phyloP scores from a whole-genome alignment of 2,888 invertebrate genomes.

The Heliconius ethilla region DNA sequence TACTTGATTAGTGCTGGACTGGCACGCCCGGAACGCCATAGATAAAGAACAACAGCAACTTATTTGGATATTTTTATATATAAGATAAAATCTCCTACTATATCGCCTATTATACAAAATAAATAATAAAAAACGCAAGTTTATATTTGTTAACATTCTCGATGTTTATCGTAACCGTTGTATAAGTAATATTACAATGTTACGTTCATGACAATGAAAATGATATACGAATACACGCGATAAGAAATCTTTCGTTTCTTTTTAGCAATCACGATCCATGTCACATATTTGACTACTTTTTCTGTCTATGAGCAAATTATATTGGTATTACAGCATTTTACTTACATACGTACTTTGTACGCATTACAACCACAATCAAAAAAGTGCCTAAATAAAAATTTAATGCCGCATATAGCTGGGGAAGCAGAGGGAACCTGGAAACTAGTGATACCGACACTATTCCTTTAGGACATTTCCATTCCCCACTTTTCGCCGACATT shows the following conservation, averaged over 20 bases:
- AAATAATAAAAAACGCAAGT: too few species aligned
- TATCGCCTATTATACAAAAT: too few species aligned
- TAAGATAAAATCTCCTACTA: too few species aligned
- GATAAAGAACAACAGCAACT: too few species aligned
- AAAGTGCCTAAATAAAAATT: too few species aligned
- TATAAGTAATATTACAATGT: not conserved
- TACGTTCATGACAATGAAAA: not conserved
- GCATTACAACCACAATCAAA: too few species aligned
- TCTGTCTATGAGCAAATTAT: too few species aligned
- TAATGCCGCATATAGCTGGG: not conserved
- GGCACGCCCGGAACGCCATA: too few species aligned
- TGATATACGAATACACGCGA: not conserved
- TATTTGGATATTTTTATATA: too few species aligned
- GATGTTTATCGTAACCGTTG: not conserved
- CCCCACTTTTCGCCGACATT: not conserved
- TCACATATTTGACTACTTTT: not conserved
- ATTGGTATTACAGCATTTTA: too few species aligned
- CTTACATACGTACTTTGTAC: too few species aligned
- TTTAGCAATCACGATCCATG: not conserved
- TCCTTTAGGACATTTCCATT: not conserved
- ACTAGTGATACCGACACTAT: not conserved
- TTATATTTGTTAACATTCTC: not conserved
- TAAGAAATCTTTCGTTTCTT: not conserved
- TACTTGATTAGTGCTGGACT: too few species aligned
- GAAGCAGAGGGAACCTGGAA: not conserved